Conservation (phyloP, 1,140 invertebrate species). For the Drosophila pachea region DNA sequence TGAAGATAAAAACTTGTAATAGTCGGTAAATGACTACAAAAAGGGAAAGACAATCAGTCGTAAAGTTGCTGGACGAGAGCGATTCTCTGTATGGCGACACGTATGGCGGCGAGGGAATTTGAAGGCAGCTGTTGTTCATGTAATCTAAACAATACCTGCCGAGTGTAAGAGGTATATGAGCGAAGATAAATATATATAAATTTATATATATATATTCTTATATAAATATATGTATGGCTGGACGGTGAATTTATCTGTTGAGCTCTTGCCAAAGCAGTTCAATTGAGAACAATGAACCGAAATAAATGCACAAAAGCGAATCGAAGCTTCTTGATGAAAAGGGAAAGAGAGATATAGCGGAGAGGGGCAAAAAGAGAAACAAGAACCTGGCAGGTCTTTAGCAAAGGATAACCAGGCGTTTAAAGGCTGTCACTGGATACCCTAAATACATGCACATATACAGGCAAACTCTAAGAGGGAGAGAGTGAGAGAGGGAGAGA, state of each 20-base stretch:
- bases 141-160: conserved; percentile 73
- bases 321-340: conserved; percentile 63
- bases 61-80: conserved; percentile 34
- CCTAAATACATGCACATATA: conserved; percentile 10
- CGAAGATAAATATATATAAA: conserved; percentile 1
- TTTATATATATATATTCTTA: background rate
- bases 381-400: conserved; percentile 23
- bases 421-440: conserved; percentile 32
- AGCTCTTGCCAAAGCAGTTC: conserved; percentile 38
- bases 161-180: conserved; percentile 23
- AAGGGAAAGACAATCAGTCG: conserved; percentile 47
- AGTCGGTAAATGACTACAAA: conserved; percentile 63
- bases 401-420: conserved; percentile 44
- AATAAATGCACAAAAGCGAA: conserved; percentile 54
- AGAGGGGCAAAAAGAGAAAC: conserved; percentile 23
- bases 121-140: conserved; percentile 40
- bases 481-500: too few species aligned
- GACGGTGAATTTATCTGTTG: conserved; percentile 16
- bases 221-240: background rate
- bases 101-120: background rate
- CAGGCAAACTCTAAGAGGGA: conserved; percentile 33
- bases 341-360: conserved; percentile 5
- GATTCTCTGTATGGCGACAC: conserved; percentile 5
- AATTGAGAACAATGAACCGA: conserved; percentile 64
- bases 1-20: conserved; percentile 54